Base-by-base conservation (phyloP, 1,140 invertebrate species). In the Pissodes strobi region DNA sequence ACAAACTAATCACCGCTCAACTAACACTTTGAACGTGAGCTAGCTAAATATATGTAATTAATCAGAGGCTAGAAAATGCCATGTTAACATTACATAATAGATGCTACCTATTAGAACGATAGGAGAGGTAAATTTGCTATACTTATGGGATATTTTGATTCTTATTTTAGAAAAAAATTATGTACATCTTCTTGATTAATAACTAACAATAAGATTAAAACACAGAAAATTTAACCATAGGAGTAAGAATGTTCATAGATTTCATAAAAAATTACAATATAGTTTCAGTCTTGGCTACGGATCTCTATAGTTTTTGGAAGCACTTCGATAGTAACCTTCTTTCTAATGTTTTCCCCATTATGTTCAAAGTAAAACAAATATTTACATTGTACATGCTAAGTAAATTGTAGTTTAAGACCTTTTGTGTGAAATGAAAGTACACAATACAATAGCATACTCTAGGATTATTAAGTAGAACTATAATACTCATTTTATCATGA, bases 301-400 rank as follows among this genome's bases (percentile, higher is more conserved):
- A 27, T 61, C 27, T 61, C 19, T 51, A 49, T 15, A 58, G 34
- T 39, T 61, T 39, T 23, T 61, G 58, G 58, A 61, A 61, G 58
- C 58, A 61, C 58, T 61, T 51, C 39, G 58, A 61, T 61, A 61
- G 58, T 51, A 61, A 61, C 58, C 22, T 49, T 13, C 9, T 27
- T 25, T 15, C 1, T 23, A 49, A 27, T 49, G 19, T 49, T 49
- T 18, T 48, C 17, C 8, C 45, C 17, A 13, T n/a, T n/a, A n/a
- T n/a, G n/a, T n/a, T n/a, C n/a, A n/a, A n/a, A n/a, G n/a, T n/a
- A n/a, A n/a, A n/a, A n/a, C n/a, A n/a, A n/a, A n/a, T n/a, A n/a
- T n/a, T n/a, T n/a, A n/a, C n/a, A n/a, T n/a, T n/a, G n/a, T n/a
- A n/a, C n/a, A n/a, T n/a, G n/a, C n/a, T n/a, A n/a, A n/a, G n/a